A percentile compares a stretch with the other conserved stretches of the same genome.
Evolutionary conservation across 2,797 vertebrate species (phyloP).

Genomic region (Danio tinwini): DNA sequence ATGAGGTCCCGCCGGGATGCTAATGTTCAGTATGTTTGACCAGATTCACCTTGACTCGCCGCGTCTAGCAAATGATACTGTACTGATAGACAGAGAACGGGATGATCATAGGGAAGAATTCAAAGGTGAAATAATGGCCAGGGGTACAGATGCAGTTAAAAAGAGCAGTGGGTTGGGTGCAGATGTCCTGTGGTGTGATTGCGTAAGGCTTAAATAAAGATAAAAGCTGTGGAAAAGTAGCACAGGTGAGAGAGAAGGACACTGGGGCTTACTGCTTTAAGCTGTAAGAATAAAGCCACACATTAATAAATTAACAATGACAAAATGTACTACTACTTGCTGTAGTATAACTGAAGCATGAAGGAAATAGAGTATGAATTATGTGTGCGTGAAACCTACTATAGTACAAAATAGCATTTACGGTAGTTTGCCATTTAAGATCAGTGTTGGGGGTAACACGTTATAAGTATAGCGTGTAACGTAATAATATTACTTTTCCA

Average conservation of each 20-base stretch:
- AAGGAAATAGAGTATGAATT: too few species aligned
- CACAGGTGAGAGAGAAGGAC: conserved; percentile 21
- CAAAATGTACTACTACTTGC: too few species aligned
- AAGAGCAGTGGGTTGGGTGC: conserved; percentile 5
- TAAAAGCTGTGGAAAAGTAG: conserved; percentile 23
- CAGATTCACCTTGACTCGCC: conserved; percentile 43
- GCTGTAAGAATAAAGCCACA: conserved; percentile 4
- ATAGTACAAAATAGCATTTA: too few species aligned
- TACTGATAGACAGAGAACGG: neutral
- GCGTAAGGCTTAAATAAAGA: conserved; percentile 41
- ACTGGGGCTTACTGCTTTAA: conserved; percentile 4
- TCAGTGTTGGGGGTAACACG: too few species aligned
- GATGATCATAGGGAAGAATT: neutral
- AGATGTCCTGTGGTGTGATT: conserved; percentile 34
- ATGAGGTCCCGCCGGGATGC: conserved; percentile 28
- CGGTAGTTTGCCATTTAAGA: too few species aligned
- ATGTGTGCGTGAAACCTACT: too few species aligned
- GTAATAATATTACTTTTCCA: too few species aligned
- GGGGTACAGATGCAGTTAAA: conserved; percentile 28
- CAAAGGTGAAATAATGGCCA: conserved; percentile 8
- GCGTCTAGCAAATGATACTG: neutral
- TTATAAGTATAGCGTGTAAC: too few species aligned
- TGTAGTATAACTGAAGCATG: too few species aligned
- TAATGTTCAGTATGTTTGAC: conserved; percentile 52
- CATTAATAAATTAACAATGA: neutral